Percentiles rank a stretch among this genome's conserved stretches.
Evolutionary conservation across 2,888 invertebrate species (phyloP).

Genomic region (Microctonus hyperodae): DNA sequence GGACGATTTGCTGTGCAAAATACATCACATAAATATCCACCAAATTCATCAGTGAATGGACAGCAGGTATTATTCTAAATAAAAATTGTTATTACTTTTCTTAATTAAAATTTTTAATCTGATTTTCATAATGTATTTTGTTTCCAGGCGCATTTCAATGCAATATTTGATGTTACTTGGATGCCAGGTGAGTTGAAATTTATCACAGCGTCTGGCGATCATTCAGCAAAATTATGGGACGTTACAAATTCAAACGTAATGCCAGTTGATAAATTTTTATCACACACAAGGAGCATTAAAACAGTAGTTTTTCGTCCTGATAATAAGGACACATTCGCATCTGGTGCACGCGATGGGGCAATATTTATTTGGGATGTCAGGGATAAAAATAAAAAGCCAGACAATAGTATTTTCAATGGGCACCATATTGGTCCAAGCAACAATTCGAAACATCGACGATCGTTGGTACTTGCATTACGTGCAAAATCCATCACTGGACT

Average conservation of each 20-base stretch:
- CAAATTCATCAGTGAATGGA: constrained; percentile 43
- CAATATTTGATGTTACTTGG: constrained; percentile 91
- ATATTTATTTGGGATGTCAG: constrained; percentile 87
- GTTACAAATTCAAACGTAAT: constrained; percentile 63
- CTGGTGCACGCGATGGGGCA: constrained; percentile 87
- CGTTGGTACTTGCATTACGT: constrained; percentile 60
- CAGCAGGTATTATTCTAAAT: constrained; percentile 64
- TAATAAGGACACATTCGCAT: constrained; percentile 80
- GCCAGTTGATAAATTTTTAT: constrained; percentile 71
- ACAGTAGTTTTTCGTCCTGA: constrained; percentile 77
- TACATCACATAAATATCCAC: constrained; percentile 45
- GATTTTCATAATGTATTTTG: background rate
- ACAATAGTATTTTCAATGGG: constrained; percentile 75
- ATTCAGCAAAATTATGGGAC: constrained; percentile 83
- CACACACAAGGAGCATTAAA: constrained; percentile 84
- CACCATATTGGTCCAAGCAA: constrained; percentile 66
- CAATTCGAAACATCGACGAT: constrained; percentile 61
- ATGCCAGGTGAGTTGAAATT: constrained; percentile 78
- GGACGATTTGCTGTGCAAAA: constrained; percentile 72
- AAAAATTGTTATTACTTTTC: too few species aligned
- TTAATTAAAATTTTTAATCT: background rate
- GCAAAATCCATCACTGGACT: constrained; percentile 83
- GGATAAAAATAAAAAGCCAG: constrained; percentile 69
- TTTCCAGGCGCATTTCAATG: constrained; percentile 76
- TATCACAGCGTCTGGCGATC: constrained; percentile 87